Conservation (phyloP, 2,113 vertebrate species). For the Motacilla tschutschensis region DNA sequence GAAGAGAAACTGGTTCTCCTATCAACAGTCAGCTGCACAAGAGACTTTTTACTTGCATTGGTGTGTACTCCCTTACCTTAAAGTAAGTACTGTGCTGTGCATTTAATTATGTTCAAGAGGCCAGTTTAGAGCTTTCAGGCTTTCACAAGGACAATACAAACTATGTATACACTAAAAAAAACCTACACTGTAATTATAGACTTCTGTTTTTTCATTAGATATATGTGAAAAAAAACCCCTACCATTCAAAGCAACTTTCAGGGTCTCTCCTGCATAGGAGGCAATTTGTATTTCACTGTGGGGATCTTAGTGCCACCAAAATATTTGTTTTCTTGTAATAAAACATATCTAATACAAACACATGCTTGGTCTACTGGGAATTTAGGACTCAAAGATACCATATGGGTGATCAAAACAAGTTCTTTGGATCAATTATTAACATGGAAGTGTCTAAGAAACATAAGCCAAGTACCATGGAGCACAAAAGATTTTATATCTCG, state of each 20-base stretch:
- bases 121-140: neutral
- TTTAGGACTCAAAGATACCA: neutral
- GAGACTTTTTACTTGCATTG: neutral
- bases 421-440: neutral
- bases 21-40: neutral
- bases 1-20: neutral
- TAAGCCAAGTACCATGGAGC: neutral
- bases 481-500: neutral
- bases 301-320: neutral
- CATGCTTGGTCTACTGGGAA: neutral
- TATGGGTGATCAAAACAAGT: neutral
- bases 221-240: fast-evolving
- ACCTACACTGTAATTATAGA: neutral
- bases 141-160: neutral
- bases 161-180: neutral
- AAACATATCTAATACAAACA: neutral
- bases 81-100: neutral
- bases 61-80: neutral
- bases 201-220: neutral
- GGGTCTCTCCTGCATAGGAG: neutral
- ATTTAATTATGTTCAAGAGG: neutral
- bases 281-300: neutral
- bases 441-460: neutral
- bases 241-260: neutral
- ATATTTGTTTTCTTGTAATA: neutral